Conservation (phyloP, 1,140 invertebrate genomes). For the Drosophila sproati region DNA sequence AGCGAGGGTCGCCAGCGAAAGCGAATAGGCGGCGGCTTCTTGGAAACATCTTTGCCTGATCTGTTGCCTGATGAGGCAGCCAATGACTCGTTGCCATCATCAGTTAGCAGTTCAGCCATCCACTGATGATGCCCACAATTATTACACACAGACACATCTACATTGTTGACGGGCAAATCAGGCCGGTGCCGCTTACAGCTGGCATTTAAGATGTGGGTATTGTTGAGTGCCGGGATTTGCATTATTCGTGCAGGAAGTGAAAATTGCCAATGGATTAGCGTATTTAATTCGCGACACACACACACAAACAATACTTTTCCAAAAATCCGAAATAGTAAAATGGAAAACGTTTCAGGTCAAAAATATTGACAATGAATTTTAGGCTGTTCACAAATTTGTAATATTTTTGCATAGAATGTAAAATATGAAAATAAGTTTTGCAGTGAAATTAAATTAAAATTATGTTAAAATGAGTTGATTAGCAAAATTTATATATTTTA, state of each 20-base stretch:
- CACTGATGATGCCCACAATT: conserved; percentile 48
- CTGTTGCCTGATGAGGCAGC: conserved; percentile 9
- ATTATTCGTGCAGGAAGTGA: conserved; percentile 61
- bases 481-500: no score
- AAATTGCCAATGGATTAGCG: conserved; percentile 72
- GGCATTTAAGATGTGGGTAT: not conserved
- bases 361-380: not conserved
- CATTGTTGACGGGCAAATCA: conserved; percentile 49
- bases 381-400: not conserved
- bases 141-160: conserved; percentile 11
- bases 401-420: no score
- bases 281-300: conserved; percentile 47
- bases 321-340: conserved; percentile 4
- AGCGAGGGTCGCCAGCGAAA: conserved; percentile 21
- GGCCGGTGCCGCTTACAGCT: not conserved
- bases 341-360: not conserved
- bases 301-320: not conserved
- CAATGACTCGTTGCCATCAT: not conserved
- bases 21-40: conserved; percentile 45
- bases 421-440: no score
- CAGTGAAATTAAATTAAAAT: no score
- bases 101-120: not conserved
- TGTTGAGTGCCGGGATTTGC: conserved; percentile 12
- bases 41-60: conserved; percentile 44
- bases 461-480: no score